Evolutionary conservation across 2,113 vertebrate species (phyloP), one percentile per base, ranked within the genome.

Genomic region (Scomber colias): DNA sequence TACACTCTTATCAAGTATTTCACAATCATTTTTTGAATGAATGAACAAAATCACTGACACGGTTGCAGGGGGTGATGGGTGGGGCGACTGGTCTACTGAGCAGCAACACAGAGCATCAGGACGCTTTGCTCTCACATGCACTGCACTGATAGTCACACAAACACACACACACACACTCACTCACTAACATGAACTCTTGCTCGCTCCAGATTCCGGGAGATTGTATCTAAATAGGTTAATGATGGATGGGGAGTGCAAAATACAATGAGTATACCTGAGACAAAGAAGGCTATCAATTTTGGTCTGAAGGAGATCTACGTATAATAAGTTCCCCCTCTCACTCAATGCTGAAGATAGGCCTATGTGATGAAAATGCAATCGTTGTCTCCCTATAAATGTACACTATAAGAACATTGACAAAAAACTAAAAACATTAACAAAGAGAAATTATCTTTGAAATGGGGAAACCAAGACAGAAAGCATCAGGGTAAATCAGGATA

Each of bases 341-440:
- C 44, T 90, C 76, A 81, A 27, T 15, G 11, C 81, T 85, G 73
- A 81, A 46, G 71, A 85, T 83, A 50, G 63, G 46, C 73, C 77
- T 55, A 62, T 65, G 64, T 83, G 77, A 90, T 70, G 66, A 54
- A 76, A 79, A 81, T 67, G 77, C 66, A 83, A 78, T 85, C 82
- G 31, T 77, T 85, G 62, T 82, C 64, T 79, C 67, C 67, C 78
- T 71, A 84, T 89, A 89, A 87, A 87, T 87, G 81, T 80, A 82
- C n/a, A 21, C 77, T 70, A 75, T 87, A 87, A 89, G 82, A 27
- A 27, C 3, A 27, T 27, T 27, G 24, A 27, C 24, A 27, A 27
- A 5, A 35, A 35, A 35, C 31, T 35, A 7, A 35, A 27, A 69
- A 76, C 31, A 49, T 65, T 27, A 77, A 68, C 24, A 55, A 75